Evolutionary conservation across 2,797 vertebrate genomes (phyloP), one percentile per base, ranked within the genome.

Genomic region (Coregonus suidteri): DNA sequence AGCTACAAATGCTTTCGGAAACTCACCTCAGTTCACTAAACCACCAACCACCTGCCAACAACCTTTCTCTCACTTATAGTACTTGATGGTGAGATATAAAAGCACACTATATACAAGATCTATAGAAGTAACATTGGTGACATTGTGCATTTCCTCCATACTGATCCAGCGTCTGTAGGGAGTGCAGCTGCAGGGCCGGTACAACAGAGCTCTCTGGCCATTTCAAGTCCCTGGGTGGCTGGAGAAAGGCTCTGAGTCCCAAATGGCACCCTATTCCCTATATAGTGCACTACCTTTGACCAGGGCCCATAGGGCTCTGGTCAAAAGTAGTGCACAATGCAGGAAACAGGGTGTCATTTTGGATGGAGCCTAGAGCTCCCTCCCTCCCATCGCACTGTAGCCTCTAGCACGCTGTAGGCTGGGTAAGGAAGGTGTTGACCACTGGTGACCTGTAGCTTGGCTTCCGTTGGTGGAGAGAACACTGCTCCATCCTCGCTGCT

Each of bases 381-480:
- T 64, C 59, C 16, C 20, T 25, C 25, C 20, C 25, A 25, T 25
- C 11, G 20, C 25, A 25, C 20, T 64, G 25, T 25, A 64, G 59
- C 9, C 13, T 64, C 20, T 25, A 64, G 59, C 9, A 13, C 0
- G 91, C 92, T 89, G 86, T 86, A 85, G 90, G 90, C 91, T 87
- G 83, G 75, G 86, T 13, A 41, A 83, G 86, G 85, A 86, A 91
- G 89, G 89, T 88, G 87, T 87, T 91, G 91, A 92, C 90, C 91
- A 90, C 85, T 51, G 70, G 82, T 59, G 83, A 90, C 85, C 90
- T 20, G 71, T 31, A 83, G 82, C 81, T 83, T 69, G 20, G 85
- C 80, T 89, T 89, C 83, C 78, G 79, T 86, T 85, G 83, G 87
- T 81, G 35, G 84, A 87, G 82, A 64, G 73, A 79, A 75, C 77